Percentiles rank a stretch among this genome's conserved stretches.
phyloP scores from a whole-genome alignment of 1,140 invertebrate genomes.

The Ceratina calcarata region DNA sequence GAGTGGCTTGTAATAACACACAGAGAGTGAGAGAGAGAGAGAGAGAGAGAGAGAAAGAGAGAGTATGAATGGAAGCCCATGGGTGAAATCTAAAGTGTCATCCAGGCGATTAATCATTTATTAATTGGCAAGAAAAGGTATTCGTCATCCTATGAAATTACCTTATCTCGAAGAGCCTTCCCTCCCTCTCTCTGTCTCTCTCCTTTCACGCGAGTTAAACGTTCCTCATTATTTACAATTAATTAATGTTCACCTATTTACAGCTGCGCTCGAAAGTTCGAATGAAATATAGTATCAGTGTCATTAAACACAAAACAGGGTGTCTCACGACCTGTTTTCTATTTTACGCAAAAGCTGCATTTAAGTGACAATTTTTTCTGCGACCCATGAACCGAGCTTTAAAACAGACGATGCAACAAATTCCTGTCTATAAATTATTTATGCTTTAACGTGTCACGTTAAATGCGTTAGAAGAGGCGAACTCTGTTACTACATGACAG shows the following conservation, averaged over 20 bases:
- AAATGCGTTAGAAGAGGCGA: too few species aligned
- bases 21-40: too few species aligned
- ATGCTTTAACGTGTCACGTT: too few species aligned
- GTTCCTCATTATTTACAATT: slow-evolving; percentile 72
- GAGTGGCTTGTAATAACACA: slow-evolving; percentile 41
- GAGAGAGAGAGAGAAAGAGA: too few species aligned
- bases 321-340: too few species aligned
- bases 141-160: slow-evolving; percentile 69
- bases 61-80: slow-evolving; percentile 39
- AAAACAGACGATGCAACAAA: too few species aligned
- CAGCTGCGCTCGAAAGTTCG: not conserved
- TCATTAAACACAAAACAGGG: not conserved
- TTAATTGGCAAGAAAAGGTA: slow-evolving; percentile 76
- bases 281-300: not conserved
- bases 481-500: not conserved
- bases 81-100: slow-evolving; percentile 71
- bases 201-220: slow-evolving; percentile 48
- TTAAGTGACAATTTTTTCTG: too few species aligned
- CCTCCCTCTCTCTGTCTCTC: slow-evolving; percentile 3
- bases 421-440: too few species aligned
- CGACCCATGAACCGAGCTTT: too few species aligned
- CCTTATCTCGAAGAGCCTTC: slow-evolving; percentile 63
- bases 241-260: slow-evolving; percentile 66
- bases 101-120: slow-evolving; percentile 75
- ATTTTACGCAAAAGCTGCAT: too few species aligned